Evolutionary conservation across 2,113 vertebrate genomes (phyloP).

Genomic region (Verasper variegatus): DNA sequence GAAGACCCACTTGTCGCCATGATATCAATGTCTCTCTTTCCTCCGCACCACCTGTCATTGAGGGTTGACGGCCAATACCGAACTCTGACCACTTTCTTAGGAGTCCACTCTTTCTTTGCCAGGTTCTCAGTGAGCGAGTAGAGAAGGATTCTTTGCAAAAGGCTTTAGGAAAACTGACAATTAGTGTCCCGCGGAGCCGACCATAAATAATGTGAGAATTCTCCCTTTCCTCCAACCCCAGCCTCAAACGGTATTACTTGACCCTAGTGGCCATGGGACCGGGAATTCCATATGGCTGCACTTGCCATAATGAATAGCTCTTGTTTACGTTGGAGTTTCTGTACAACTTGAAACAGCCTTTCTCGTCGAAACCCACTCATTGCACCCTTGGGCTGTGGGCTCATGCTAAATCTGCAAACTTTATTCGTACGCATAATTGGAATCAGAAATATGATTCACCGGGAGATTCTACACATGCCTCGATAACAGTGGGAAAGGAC

Average conservation of each 20-base stretch:
- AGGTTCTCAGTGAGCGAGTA: neutral
- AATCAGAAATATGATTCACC: constrained; percentile 62
- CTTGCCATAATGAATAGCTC: constrained; percentile 56
- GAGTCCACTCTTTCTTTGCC: neutral
- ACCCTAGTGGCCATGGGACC: constrained; percentile 18
- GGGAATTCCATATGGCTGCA: constrained; percentile 32
- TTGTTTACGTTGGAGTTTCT: constrained; percentile 51
- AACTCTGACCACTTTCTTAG: too few species aligned
- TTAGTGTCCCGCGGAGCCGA: constrained; percentile 46
- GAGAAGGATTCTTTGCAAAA: constrained; percentile 25
- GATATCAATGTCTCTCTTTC: too few species aligned
- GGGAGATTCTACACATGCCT: constrained; percentile 40
- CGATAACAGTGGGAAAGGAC: constrained; percentile 32
- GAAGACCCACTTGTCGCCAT: too few species aligned
- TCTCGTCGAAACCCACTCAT: constrained; percentile 38
- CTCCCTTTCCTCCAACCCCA: constrained; percentile 23
- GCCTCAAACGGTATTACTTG: constrained; percentile 46
- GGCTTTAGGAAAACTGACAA: constrained; percentile 52
- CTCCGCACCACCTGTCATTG: too few species aligned
- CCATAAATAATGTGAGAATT: constrained; percentile 46
- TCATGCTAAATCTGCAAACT: constrained; percentile 52
- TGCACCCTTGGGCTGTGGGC: constrained; percentile 50
- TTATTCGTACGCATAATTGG: constrained; percentile 56
- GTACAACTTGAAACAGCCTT: neutral
- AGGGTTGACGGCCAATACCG: too few species aligned